Base-by-base conservation (phyloP, 2,113 vertebrate species). In the Saccopteryx leptura region DNA sequence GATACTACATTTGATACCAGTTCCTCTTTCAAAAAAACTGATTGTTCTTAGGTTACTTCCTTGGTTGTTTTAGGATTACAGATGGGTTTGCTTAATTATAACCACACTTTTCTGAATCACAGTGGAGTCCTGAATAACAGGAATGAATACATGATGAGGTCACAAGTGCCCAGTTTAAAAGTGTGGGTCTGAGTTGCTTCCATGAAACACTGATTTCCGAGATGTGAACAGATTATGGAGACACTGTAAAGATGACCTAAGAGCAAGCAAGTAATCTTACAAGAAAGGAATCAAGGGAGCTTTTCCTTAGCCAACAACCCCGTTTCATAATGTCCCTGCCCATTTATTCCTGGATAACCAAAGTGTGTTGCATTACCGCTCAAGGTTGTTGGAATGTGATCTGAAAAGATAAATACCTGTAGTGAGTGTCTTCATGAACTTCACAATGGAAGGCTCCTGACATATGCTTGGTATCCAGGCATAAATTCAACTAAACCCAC, bases 11-110 rank as follows among this genome's bases (percentile, higher is more conserved):
- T 76, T 39, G 14, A 61, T 31, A 48, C 26, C 52, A 13, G 17
- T 48, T 61, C 61, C 88, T 58, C 83, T 75, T 89, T 56, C 58
- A 76, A 93, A 92, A 74, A 89, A 91, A 93, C 14, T 33, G 66
- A 46, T 33, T 71, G 61, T 80, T 83, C 80, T 75, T 52, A 48
- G 54, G 39, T 15, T 11, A 19, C 39, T 66, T 88, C 76, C 26
- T 54, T 39, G 39, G 28, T 63, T 28, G n/a, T 66, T 52, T 72
- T 52, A 48, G 31, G 72, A 46, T 9, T 87, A 71, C 56, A 81
- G 72, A 13, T 39, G 31, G 1, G 0, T 68, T 68, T 80, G n/a
- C n/a, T 68, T 19, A 14, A 48, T 46, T 52, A 3, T 33, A 83
- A 58, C 6, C 4, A 31, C 24, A 54, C 1, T 39, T 24, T 28